Conservation (phyloP, 53 echinoderm and acorn worm genomes). For the Astropecten irregularis region DNA sequence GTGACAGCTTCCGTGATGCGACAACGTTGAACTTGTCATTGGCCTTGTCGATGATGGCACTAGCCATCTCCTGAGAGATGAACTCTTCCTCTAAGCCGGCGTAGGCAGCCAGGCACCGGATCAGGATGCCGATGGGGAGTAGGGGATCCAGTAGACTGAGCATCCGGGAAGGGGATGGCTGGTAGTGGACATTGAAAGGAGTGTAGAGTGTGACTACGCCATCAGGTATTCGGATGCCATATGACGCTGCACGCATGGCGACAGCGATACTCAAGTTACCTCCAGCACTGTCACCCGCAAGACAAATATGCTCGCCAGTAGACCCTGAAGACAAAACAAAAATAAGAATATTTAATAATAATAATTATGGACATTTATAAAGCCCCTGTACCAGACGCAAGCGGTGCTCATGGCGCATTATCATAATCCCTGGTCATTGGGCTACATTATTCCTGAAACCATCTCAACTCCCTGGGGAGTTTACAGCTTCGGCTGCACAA, state of each 20-base stretch:
- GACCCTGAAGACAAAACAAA: conserved; percentile 81
- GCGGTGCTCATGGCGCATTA: too few species aligned
- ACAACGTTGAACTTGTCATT: conserved; percentile 66
- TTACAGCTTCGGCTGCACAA: too few species aligned
- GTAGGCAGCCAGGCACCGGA: conserved; percentile 84
- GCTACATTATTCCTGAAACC: too few species aligned
- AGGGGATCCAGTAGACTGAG: conserved; percentile 85
- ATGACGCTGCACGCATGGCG: conserved; percentile 92
- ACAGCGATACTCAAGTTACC: conserved; percentile 93
- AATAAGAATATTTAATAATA: too few species aligned
- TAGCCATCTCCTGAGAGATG: conserved; percentile 53
- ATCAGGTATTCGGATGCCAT: conserved; percentile 90
- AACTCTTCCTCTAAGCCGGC: conserved; percentile 84
- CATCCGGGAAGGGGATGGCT: conserved; percentile 91
- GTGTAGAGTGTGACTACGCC: conserved; percentile 90
- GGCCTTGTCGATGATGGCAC: conserved; percentile 67
- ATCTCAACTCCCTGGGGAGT: too few species aligned
- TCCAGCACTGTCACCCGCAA: conserved; percentile 93
- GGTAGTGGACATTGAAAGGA: conserved; percentile 80
- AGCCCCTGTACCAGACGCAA: neutral
- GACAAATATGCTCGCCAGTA: conserved; percentile 93
- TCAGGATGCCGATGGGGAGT: conserved; percentile 88
- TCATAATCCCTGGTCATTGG: too few species aligned
- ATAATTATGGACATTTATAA: neutral
- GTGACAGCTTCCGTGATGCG: neutral